Evolutionary conservation across 2,797 vertebrate genomes (phyloP).

Genomic region (Pyrocephalus nanus): DNA sequence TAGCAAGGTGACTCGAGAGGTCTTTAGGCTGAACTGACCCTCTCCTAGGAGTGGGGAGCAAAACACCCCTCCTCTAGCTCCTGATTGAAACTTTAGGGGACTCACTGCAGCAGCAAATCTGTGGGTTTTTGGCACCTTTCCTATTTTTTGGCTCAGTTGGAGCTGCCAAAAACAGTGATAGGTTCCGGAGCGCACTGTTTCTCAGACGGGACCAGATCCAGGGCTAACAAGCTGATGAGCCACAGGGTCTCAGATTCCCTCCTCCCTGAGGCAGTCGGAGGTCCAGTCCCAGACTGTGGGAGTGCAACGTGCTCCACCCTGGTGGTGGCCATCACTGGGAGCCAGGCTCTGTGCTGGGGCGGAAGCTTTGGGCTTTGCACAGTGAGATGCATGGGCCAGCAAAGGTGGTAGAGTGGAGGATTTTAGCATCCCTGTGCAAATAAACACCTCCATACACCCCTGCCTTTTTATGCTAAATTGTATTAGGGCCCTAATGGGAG

Average conservation of each 20-base stretch:
- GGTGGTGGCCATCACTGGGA: background rate
- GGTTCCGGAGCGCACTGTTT: background rate
- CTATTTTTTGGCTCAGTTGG: background rate
- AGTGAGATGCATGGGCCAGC: accelerated
- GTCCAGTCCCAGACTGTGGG: accelerated
- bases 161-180: background rate
- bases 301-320: accelerated
- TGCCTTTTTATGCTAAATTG: background rate
- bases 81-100: background rate
- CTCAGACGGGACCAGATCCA: background rate
- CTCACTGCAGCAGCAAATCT: background rate
- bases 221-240: background rate
- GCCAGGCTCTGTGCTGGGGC: background rate
- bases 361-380: background rate
- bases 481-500: background rate
- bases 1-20: background rate
- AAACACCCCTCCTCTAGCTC: background rate
- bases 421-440: background rate
- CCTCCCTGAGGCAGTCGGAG: background rate
- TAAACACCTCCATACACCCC: background rate
- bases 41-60: background rate
- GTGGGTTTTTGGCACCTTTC: background rate
- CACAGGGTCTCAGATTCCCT: accelerated
- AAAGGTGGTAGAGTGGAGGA: background rate
- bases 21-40: background rate